phyloP scores from a whole-genome alignment of 2,113 vertebrate genomes.

The Pagrus major region DNA sequence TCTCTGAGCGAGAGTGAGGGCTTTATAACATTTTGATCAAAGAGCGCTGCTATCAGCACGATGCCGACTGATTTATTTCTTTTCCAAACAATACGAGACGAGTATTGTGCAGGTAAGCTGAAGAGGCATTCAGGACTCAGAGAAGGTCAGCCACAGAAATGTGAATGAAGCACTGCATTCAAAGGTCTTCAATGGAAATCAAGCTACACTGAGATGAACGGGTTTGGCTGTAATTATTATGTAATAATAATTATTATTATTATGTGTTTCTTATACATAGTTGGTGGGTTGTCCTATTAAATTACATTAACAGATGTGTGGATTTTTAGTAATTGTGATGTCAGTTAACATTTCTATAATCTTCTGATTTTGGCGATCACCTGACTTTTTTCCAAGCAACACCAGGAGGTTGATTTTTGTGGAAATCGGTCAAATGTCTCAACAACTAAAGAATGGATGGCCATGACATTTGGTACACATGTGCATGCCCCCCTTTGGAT shows the following conservation, averaged over 20 bases:
- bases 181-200: slow-evolving; percentile 16
- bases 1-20: background rate
- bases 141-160: slow-evolving; percentile 47
- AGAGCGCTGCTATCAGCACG: slow-evolving; percentile 20
- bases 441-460: background rate
- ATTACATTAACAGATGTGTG: background rate
- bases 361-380: background rate
- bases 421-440: background rate
- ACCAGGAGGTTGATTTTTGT: background rate
- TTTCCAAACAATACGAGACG: slow-evolving; percentile 30
- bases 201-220: background rate
- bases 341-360: background rate
- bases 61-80: slow-evolving; percentile 45
- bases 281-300: background rate
- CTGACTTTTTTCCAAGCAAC: background rate
- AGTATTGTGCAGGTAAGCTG: background rate
- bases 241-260: no score
- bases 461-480: background rate
- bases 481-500: no score
- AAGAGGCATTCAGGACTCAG: slow-evolving; percentile 29
- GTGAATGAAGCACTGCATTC: slow-evolving; percentile 26
- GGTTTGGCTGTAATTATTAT: background rate
- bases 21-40: slow-evolving; percentile 51
- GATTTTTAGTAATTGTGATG: background rate
- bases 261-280: background rate